Evolutionary conservation across 2,797 vertebrate genomes (phyloP), one percentile per base, ranked within the genome.

Genomic region (Tragopan temminckii): DNA sequence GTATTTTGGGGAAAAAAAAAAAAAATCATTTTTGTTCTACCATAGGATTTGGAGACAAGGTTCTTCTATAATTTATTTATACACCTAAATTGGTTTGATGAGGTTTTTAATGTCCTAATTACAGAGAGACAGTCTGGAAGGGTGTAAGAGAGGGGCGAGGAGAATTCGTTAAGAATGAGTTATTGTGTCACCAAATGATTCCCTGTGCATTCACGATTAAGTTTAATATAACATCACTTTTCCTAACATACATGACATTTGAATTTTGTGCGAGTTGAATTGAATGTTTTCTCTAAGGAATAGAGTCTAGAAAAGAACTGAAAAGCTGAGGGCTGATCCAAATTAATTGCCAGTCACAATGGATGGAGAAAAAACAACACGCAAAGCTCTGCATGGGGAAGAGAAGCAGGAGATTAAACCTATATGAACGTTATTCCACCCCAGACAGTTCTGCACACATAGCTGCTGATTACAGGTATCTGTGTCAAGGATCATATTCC

Each of bases 371-470:
- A 33, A 84, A 69, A 19, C 4, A 23, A 1, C 5, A 31, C 19
- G 11, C 18, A 38, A 77, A 45, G 19, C 16, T 80, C 40, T 14
- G 8, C 24, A 53, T 15, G 40, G 53, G 38, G 42, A 69, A 62
- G 13, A 18, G 50, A 93, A 21, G 6, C 10, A 17, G 52, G 48
- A 88, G 53, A 46, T 0, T 16, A 87, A 82, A 83, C 12, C 23
- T 12, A 0, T 1, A 9, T 0, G 2, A 40, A n/a, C 17, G 8
- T 42, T 67, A 31, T 50, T 33, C 42, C 33, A 38, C 7, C 18
- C 50, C 13, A 27, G 67, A 50, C 61, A 63, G 25, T 45, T 80
- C 62, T 80, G 31, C 29, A 38, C 6, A 2, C 58, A 62, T 9
- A 61, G 42, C 57, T 59, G 76, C 42, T 68, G 75, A 50, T 76